phyloP scores from a whole-genome alignment of 2,888 invertebrate species.

The Platypus cylindrus region DNA sequence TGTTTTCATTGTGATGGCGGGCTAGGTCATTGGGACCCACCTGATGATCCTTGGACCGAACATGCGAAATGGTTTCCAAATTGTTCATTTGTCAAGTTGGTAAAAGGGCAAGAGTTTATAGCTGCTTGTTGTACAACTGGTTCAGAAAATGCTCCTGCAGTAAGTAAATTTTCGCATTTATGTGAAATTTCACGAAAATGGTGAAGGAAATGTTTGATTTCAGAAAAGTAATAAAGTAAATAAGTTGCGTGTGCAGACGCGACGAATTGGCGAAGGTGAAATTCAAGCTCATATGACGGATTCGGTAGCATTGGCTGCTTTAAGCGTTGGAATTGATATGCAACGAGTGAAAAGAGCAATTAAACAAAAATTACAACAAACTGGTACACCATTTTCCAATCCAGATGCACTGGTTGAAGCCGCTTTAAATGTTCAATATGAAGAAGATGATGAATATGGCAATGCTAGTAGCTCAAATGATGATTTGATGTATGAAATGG shows the following conservation, averaged over 20 bases:
- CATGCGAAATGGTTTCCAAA: constrained; percentile 89
- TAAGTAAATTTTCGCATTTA: not conserved
- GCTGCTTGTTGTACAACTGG: constrained; percentile 38
- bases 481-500: too few species aligned
- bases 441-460: constrained; percentile 38
- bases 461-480: constrained; percentile 5
- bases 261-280: constrained; percentile 27
- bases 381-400: constrained; percentile 51
- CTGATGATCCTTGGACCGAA: constrained; percentile 87
- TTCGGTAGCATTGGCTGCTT: constrained; percentile 39
- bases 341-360: constrained; percentile 46
- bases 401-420: constrained; percentile 62
- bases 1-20: constrained; percentile 95
- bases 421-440: constrained; percentile 53
- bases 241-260: too few species aligned
- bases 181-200: not conserved
- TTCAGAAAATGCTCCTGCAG: too few species aligned
- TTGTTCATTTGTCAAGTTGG: constrained; percentile 71
- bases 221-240: constrained; percentile 16
- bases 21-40: constrained; percentile 76
- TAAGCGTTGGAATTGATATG: constrained; percentile 48
- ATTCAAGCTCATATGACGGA: constrained; percentile 36
- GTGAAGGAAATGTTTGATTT: constrained; percentile 11
- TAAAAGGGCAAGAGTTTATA: constrained; percentile 71
- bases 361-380: constrained; percentile 41